Conservation (phyloP, 2,888 invertebrate species). For the Melikaiella ostensackeni region DNA sequence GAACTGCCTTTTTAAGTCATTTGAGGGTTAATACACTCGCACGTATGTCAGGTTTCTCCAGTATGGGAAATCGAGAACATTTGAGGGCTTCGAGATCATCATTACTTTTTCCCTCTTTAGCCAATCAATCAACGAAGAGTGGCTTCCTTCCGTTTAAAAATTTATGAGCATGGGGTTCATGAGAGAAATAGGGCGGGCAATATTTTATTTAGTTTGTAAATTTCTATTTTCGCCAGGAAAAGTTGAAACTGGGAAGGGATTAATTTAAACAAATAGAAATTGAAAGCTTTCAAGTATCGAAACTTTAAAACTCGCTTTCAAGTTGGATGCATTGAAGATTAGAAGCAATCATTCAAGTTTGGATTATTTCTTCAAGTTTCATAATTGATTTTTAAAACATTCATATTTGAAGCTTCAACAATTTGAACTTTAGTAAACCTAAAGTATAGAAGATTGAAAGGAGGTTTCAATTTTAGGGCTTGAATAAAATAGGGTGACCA, state of each 20-base stretch:
- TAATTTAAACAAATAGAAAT: too few species aligned
- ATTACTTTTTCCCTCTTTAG: background rate
- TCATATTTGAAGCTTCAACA: too few species aligned
- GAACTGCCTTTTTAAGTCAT: conserved; percentile 20
- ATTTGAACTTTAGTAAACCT: too few species aligned
- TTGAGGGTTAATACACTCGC: conserved; percentile 7
- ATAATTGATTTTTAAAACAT: too few species aligned
- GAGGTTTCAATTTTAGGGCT: too few species aligned
- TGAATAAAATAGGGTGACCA: too few species aligned
- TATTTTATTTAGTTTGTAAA: background rate
- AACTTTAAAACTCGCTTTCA: too few species aligned
- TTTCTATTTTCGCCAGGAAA: background rate
- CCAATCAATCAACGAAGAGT: conserved; percentile 16
- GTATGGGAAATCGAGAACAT: background rate
- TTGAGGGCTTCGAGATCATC: conserved; percentile 16
- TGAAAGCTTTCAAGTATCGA: too few species aligned
- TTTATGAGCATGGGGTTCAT: background rate
- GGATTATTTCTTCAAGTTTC: too few species aligned
- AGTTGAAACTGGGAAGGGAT: background rate
- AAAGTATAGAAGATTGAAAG: too few species aligned
- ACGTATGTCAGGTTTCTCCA: background rate
- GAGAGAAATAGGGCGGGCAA: background rate
- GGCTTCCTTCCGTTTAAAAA: conserved; percentile 1
- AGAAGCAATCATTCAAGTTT: too few species aligned
- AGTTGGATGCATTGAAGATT: too few species aligned